Evolutionary conservation across 2,888 invertebrate genomes (phyloP), one percentile per base, ranked within the genome.

Genomic region (Noctua janthe): DNA sequence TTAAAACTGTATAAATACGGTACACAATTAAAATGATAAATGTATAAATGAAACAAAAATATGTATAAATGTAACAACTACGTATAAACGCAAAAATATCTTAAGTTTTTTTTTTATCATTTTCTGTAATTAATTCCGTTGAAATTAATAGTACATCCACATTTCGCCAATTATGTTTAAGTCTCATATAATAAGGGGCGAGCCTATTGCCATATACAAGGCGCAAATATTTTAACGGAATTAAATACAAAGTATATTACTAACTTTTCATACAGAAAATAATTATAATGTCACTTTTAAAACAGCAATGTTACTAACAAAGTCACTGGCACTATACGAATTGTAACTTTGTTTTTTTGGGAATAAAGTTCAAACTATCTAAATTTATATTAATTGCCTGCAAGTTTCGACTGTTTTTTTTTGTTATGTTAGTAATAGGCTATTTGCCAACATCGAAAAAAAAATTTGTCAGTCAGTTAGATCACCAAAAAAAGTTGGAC

Each of bases 1-100:
- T 83, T 86, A 80, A 76, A 78, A 59, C 56, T 79, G 77, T 88
- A 87, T 88, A 87, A 87, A 89, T 87, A 87, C 43, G 71, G 74
- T 89, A 85, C 77, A 62, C 73, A 87, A 83, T 89, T 89, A 89
- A 73, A 88, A 84, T 85, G 74, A 83, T 89, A 80, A 56, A 69
- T 83, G 78, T 88, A 78, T 77, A 81, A 82, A 84, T 71, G 80
- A 72, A 76, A 80, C 17, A 67, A n/a, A 20, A 66, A 71, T 49
- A 69, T 29, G 62, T 75, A 70, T 73, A 56, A 74, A 49, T 70
- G 39, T 64, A 64, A 49, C 20, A 35, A 64, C n/a, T 70, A 71
- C 56, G 29, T 75, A 59, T 67, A 72, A 76, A 83, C 43, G 39
- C 13, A 84, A 88, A 70, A 80, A 74, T 77, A 81, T 72, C 62